phyloP scores from a whole-genome alignment of 2,113 vertebrate genomes.

The Sapayoa aenigma region DNA sequence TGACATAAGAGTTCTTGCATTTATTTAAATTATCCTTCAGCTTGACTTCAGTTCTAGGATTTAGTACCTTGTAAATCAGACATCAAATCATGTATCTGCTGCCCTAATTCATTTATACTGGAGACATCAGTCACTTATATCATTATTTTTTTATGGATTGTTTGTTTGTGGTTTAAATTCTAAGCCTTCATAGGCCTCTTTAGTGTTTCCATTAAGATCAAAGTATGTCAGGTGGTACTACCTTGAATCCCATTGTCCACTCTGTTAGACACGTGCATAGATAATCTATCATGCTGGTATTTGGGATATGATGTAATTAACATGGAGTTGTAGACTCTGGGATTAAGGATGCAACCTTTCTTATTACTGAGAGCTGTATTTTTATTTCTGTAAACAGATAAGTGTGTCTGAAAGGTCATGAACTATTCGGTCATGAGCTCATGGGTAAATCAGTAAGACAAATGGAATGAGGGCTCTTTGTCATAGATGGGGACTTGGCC shows the following conservation, averaged over 20 bases:
- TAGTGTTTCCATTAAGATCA: not conserved
- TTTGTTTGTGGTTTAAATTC: conserved; percentile 7
- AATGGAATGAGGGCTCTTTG: not conserved
- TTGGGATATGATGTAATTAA: not conserved
- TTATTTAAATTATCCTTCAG: not conserved
- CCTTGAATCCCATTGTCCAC: not conserved
- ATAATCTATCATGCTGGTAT: not conserved
- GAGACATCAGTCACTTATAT: not conserved
- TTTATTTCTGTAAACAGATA: not conserved
- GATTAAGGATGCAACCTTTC: not conserved
- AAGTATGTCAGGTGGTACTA: not conserved
- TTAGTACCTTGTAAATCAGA: not conserved
- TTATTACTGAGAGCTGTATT: not conserved
- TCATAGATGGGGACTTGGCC: not conserved
- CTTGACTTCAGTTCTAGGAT: not conserved
- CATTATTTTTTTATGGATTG: not conserved
- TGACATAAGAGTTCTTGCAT: not conserved
- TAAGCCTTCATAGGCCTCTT: not conserved
- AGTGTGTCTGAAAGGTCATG: not conserved
- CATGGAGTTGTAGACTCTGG: not conserved
- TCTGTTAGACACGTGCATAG: not conserved
- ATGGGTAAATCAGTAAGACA: not conserved
- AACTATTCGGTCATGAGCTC: too few species aligned
- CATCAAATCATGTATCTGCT: not conserved
- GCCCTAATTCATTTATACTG: not conserved